Evolutionary conservation across 2,888 invertebrate genomes (phyloP), one percentile per base, ranked within the genome.

Genomic region (Ophion obscuratus): DNA sequence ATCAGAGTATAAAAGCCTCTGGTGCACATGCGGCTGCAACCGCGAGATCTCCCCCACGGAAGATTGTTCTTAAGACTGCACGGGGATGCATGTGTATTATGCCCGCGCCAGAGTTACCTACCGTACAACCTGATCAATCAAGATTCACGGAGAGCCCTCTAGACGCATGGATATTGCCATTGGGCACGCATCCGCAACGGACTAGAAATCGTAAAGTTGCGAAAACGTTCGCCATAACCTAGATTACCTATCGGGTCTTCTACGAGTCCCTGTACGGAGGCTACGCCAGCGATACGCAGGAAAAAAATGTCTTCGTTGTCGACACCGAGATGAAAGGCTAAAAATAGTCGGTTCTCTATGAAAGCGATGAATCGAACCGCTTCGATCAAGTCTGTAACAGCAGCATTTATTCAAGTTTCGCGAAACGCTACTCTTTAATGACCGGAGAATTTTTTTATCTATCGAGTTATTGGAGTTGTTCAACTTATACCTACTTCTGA

Each of bases 101-200:
- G 77, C 73, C 67, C 24, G 64, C 80, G 76, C 71, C 71, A 47
- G 75, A 71, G 44, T 79, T 44, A 74, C 62, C 40, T n/a, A 77
- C 71, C 14, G 53, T 62, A 61, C 78, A 57, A 64, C 53, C n/a
- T 44, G 77, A 77, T 81, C 81, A 36, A 57, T 62, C 44, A 74
- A 47, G 64, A 75, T 75, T 64, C 31, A 31, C 62, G n/a, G n/a
- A 64, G 81, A 76, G 62, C 36, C 61, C 79, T 53, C 40, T 53
- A 57, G 57, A 66, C 61, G 61, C 36, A 70, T 78, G 66, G 40
- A 84, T 80, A 85, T 71, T 78, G 81, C 74, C 75, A 75, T 68
- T 64, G 64, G 44, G 68, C 70, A 79, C 81, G 78, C 74, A 85
- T 75, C 79, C 67, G 75, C 83, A 71, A 71, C 71, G 44, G 71